Evolutionary conservation across 1,140 invertebrate genomes (phyloP).

Genomic region (Catajapyx aquilonaris): DNA sequence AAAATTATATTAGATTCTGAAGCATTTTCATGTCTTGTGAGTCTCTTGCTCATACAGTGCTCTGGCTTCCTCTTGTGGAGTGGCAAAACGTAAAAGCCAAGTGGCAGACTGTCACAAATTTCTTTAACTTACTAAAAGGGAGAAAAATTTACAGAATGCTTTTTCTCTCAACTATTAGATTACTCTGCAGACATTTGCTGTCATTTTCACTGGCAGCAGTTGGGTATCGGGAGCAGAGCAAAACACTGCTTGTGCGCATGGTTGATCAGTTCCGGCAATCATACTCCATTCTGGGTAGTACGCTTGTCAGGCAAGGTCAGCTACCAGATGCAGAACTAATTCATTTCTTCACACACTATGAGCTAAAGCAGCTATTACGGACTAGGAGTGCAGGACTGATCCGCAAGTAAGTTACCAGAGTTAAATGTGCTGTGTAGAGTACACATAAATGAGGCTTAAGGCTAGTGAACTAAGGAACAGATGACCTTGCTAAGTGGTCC

Average conservation of each 20-base stretch:
- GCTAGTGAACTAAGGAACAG: background rate
- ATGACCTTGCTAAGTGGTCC: background rate
- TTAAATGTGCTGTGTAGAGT: too few species aligned
- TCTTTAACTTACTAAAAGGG: too few species aligned
- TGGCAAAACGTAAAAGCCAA: background rate
- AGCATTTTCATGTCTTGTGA: too few species aligned
- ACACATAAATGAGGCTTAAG: background rate
- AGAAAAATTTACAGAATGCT: too few species aligned
- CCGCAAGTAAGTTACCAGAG: conserved; percentile 43
- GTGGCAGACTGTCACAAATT: background rate
- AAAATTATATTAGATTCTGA: too few species aligned
- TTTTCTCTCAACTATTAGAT: background rate
- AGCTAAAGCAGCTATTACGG: conserved; percentile 34
- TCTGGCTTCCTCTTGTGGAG: too few species aligned
- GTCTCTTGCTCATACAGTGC: too few species aligned
- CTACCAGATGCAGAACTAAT: conserved; percentile 41
- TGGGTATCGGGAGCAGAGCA: conserved; percentile 37
- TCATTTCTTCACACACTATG: conserved; percentile 42
- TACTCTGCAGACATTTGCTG: conserved; percentile 22
- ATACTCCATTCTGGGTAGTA: conserved; percentile 29
- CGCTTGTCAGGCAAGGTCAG: conserved; percentile 34
- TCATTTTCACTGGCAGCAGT: conserved; percentile 35
- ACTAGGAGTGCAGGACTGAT: conserved; percentile 31
- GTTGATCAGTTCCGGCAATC: conserved; percentile 37
- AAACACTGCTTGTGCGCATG: conserved; percentile 33